Conservation (phyloP, 2,888 invertebrate genomes). For the Lobophora halterata region DNA sequence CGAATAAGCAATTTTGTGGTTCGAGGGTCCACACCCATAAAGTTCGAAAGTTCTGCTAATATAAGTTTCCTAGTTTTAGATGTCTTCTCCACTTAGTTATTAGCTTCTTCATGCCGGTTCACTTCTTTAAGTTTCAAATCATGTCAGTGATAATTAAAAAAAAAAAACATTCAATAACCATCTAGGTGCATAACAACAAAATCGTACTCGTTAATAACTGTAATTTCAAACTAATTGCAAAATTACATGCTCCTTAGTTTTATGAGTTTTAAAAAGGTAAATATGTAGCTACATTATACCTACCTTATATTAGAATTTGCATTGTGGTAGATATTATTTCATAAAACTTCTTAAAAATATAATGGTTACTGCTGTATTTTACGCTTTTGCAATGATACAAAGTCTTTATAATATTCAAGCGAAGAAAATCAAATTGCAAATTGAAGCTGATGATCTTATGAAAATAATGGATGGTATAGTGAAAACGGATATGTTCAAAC, state of each 20-base stretch:
- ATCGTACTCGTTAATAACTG: too few species aligned
- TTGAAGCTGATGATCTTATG: conserved; percentile 40
- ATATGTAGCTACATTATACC: too few species aligned
- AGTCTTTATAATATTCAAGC: conserved; percentile 15
- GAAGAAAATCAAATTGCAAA: conserved; percentile 40
- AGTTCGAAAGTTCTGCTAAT: conserved; percentile 13
- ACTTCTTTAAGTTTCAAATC: too few species aligned
- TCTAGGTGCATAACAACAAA: too few species aligned
- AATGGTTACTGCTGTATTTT: background rate
- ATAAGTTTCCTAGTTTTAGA: conserved; percentile 15
- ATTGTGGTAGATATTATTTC: too few species aligned
- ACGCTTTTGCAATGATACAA: conserved; percentile 1
- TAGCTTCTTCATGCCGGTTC: too few species aligned
- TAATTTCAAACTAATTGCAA: too few species aligned
- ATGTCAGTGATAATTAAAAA: too few species aligned
- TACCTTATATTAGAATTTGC: too few species aligned
- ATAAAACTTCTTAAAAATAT: background rate
- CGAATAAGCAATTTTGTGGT: conserved; percentile 24
- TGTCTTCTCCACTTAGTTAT: background rate
- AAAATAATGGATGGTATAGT: conserved; percentile 34
- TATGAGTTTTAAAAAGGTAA: too few species aligned
- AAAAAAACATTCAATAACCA: too few species aligned
- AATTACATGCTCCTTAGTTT: too few species aligned
- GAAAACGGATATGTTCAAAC: conserved; percentile 30
- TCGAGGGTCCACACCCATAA: conserved; percentile 11